Evolutionary conservation across 2,113 vertebrate genomes (phyloP), one percentile per base, ranked within the genome.

Genomic region (Periophthalmus modestus): DNA sequence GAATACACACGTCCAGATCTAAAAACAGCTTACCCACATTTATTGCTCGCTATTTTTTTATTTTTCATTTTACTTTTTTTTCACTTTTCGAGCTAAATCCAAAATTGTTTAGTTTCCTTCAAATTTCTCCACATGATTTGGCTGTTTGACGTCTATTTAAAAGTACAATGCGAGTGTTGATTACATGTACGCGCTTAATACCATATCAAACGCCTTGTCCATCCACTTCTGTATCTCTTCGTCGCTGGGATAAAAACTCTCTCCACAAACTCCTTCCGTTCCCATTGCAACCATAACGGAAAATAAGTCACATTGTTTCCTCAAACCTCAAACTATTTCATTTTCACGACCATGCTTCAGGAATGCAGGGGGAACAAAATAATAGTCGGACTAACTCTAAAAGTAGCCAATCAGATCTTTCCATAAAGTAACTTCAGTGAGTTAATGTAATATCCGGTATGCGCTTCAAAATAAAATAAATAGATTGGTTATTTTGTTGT

Each of bases 181-280:
- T 18, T 28, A 34, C 57, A 24, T 2, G 18, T 52, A 19, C 54
- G 18, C 21, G 5, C 3, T 34, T 18, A 34, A 16, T 71, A 94
- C 94, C 94, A 93, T 91, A 33, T 91, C 84, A 70, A 95, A 94
- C 5, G 94, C 94, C 46, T 72, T 77, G 57, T 54, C 16, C 93
- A 95, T 94, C 94, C 94, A 95, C 18, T 34, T 81, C 21, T 89
- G 69, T 0, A 88, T 61, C 1, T 94, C 93, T 52, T 80, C 86
- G 2, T 87, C 77, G n/a, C 54, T 80, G 5, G 89, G 88, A 65
- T 23, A 73, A 59, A 86, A 88, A 59, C 58, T 65, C 11, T 23
- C 68, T 28, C 9, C 19, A 24, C 16, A 0, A 5, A 2, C 36
- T 2, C 52, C 55, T 15, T 86, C 74, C 13, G 82, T 73, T 74